Conservation (phyloP, 1,140 invertebrate species). For the Diorhabda elongata region DNA sequence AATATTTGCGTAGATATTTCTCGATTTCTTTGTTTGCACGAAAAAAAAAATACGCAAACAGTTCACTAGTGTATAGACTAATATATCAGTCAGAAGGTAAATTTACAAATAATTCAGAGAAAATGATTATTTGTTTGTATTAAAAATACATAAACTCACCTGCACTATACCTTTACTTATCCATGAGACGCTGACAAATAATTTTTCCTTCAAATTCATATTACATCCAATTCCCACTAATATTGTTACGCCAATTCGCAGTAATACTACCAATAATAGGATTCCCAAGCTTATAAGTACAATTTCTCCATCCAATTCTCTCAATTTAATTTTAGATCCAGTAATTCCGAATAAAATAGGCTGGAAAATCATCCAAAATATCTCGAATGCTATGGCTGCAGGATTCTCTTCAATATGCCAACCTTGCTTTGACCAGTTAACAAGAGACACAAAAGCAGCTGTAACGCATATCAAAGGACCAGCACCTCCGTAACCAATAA, state of each 20-base stretch:
- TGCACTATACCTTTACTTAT: slow-evolving; percentile 92
- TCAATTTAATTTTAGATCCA: slow-evolving; percentile 76
- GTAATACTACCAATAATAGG: slow-evolving; percentile 55
- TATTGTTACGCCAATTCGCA: slow-evolving; percentile 63
- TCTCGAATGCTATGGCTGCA: slow-evolving; percentile 78
- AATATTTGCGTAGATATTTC: background rate
- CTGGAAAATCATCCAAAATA: slow-evolving; percentile 93
- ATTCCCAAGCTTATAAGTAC: slow-evolving; percentile 59
- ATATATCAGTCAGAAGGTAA: background rate
- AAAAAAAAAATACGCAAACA: background rate
- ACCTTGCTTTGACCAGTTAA: slow-evolving; percentile 71
- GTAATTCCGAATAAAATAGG: slow-evolving; percentile 89
- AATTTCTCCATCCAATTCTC: slow-evolving; percentile 59
- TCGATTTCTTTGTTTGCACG: background rate
- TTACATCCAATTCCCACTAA: slow-evolving; percentile 65
- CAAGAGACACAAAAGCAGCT: slow-evolving; percentile 76
- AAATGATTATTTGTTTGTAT: background rate
- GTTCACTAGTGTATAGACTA: background rate
- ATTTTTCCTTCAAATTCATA: slow-evolving; percentile 81
- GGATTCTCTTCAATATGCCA: slow-evolving; percentile 83
- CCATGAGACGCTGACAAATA: slow-evolving; percentile 85
- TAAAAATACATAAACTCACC: slow-evolving; percentile 41
- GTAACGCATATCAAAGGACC: slow-evolving; percentile 55
- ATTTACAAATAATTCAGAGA: no score
- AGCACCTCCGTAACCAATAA: slow-evolving; percentile 48